Evolutionary conservation across 1,140 invertebrate genomes (phyloP), one percentile per base, ranked within the genome.

Genomic region (Lycorma delicatula): DNA sequence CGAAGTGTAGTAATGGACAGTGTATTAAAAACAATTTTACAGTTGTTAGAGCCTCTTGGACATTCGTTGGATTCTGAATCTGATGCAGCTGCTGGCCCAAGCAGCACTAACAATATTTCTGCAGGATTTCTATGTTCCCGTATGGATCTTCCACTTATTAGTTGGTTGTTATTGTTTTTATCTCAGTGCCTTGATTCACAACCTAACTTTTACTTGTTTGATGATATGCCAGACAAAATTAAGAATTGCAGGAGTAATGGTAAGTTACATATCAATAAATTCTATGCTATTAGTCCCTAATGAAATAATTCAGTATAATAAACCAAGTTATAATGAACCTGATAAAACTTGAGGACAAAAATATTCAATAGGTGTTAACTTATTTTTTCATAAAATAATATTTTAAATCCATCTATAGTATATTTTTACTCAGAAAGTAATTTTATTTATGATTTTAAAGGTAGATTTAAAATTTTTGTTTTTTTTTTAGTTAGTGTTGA

Each of bases 131-230:
- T 69, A 56, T 70, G 73, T 59, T 66, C 63, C 20, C 66, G 71
- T 22, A 73, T 80, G 1, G 84, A 86, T 68, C 69, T 85, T 51
- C 79, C 82, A 13, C 71, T 90, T 2, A 78, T 90, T 38, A 83
- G 85, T n/a, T 90, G 88, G 87, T 71, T 89, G 18, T 68, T 91
- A 22, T 72, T 91, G 38, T 90, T 88, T 66, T 69, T 90, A 7
- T 88, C 85, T 1, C 79, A 86, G 23, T 87, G 85, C 65, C 76
- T 90, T 47, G 86, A 88, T 64, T 67, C 77, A 22, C 77, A 57
- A 31, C 20, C 20, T 22, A 26, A 51, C 36, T 11, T 49, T 70
- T 44, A 48, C 52, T 58, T 56, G 1, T 57, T 60, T 18, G 70
- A 73, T 26, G 66, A 66, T 20, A 55, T 53, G 20, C 28, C 31